Evolutionary conservation across 2,888 invertebrate genomes (phyloP), one percentile per base, ranked within the genome.

Genomic region (Orchestes rusci): DNA sequence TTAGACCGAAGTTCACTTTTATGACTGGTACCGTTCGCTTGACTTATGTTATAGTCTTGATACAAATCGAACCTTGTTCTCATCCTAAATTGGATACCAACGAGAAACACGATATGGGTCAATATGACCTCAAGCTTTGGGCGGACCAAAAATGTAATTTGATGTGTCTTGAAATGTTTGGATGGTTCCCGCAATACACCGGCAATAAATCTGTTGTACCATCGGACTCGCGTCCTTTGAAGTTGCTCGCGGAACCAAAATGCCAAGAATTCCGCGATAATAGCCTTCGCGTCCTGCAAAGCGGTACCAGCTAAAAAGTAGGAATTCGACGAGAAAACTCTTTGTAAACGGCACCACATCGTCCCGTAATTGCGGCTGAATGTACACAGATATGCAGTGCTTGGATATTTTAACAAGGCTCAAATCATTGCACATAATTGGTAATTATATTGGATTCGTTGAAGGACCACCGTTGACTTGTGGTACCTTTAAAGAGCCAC

Each of bases 291-390:
- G 44, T 48, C 38, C 41, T 45, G 45, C 39, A 20, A 39, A 41
- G 45, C 45, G 48, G 45, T 50, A 51, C 56, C n/a, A 41, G 52
- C 44, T 53, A 55, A 53, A 51, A 54, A 51, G 50, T 49, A 45
- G 42, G 48, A 48, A 55, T 50, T 54, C 50, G 55, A 51, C 41
- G 41, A 45, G 45, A 45, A 55, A 51, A 46, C 45, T 38, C 43
- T 39, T 40, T 45, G 50, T 42, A n/a, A n/a, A 42, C 32, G 42
- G 33, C 16, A 15, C 35, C 37, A 37, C 59, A 61, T 61, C 57
- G 57, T 58, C 56, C 46, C 43, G 57, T 61, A 62, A 62, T 62
- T 62, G 58, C 61, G 49, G 52, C n/a, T 55, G 57, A 59, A 60
- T 58, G 57, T 52, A 47, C 47, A 50, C 37, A 50, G 46, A 47